These are phyloP conservation scores for Palythoa heliodiscus DNA, from an alignment of 92 coral and sea anemone genomes.

Conservation along the genomic window DNA sequence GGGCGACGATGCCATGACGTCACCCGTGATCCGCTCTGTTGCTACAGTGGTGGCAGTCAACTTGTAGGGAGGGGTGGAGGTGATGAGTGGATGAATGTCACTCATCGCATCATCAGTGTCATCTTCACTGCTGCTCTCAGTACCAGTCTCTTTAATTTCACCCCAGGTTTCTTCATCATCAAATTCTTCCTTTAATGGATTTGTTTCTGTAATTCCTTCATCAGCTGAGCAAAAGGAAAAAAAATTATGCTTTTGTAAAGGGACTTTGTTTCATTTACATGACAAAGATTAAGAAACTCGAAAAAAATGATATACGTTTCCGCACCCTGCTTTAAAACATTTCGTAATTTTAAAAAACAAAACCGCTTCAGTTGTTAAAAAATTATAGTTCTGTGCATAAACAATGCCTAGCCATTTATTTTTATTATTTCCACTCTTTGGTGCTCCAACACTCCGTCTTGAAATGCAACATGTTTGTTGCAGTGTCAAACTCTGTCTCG, in stretches of 20 bases:
- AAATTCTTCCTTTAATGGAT: conserved; percentile 64
- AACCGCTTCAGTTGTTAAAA: too few species aligned
- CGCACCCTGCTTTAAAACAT: too few species aligned
- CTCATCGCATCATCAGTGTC: conserved; percentile 80
- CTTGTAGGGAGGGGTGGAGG: conserved; percentile 52
- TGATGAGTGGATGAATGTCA: conserved; percentile 60
- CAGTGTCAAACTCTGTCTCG: too few species aligned
- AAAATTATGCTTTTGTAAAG: not conserved
- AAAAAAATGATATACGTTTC: too few species aligned
- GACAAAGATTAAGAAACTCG: not conserved
- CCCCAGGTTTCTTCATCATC: conserved; percentile 92
- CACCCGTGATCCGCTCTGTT: conserved; percentile 5
- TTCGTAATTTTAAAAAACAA: too few species aligned
- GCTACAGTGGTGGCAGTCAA: not conserved
- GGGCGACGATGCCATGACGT: conserved; percentile 73
- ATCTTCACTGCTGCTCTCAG: conserved; percentile 45
- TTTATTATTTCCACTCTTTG: too few species aligned
- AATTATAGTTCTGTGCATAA: too few species aligned
- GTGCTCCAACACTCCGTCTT: too few species aligned
- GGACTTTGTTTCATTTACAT: not conserved
- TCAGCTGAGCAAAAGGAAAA: not conserved
- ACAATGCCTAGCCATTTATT: too few species aligned
- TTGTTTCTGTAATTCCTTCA: not conserved
- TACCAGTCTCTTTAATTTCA: conserved; percentile 67
- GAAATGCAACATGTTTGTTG: too few species aligned